Percentiles rank a stretch among this genome's conserved stretches.
These are phyloP conservation scores for Ia io DNA, from an alignment of 2,113 vertebrate genomes.

Conservation along the genomic window DNA sequence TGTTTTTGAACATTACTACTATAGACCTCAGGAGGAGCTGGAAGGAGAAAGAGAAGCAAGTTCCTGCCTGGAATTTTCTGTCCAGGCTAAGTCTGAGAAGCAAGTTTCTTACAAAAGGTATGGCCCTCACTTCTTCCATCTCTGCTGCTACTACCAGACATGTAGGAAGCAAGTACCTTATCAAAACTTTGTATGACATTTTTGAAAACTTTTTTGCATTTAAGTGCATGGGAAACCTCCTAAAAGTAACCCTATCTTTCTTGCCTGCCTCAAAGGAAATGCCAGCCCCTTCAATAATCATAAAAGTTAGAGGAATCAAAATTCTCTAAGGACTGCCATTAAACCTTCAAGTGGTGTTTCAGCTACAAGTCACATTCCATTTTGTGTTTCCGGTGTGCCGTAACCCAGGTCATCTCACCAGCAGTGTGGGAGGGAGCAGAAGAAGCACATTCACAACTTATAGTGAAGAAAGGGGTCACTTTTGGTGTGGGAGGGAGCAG, in stretches of 20 bases:
- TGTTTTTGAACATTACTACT: not conserved
- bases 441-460: not conserved
- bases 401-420: not conserved
- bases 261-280: not conserved
- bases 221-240: not conserved
- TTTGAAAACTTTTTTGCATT: slow-evolving; percentile 21
- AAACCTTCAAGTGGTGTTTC: not conserved
- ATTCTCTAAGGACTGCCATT: not conserved
- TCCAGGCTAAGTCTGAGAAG: not conserved
- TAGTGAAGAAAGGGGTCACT: not conserved
- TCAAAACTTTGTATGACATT: not conserved
- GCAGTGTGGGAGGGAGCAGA: not conserved
- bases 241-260: not conserved
- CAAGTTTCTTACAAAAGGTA: not conserved
- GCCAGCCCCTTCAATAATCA: not conserved
- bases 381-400: not conserved
- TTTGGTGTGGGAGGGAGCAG: not conserved
- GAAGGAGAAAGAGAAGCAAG: not conserved
- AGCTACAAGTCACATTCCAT: not conserved
- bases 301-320: not conserved
- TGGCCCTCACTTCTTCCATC: not conserved
- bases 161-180: not conserved
- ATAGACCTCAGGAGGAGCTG: not conserved
- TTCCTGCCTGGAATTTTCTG: slow-evolving; percentile 5
- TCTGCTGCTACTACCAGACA: not conserved